Base-by-base conservation (phyloP, 2,797 vertebrate genomes). In the Schizopygopsis pylzovi region DNA sequence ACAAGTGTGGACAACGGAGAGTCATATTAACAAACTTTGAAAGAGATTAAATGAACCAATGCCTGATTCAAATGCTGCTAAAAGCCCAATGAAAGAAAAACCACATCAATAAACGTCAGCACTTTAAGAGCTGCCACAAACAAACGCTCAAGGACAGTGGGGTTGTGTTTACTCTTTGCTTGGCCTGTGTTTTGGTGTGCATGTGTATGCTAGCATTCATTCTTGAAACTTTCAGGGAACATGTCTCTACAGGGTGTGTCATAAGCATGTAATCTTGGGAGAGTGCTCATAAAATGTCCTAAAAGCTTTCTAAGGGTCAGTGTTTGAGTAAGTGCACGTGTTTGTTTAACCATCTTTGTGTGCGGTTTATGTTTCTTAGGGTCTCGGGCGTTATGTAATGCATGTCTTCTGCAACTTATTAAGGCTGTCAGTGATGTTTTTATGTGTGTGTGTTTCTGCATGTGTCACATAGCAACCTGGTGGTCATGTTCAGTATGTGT, bases 51-150 rank as follows among this genome's bases (percentile, higher is more conserved):
- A 92, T 89, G 87, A 93, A 93, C 78, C 12, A 76, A 67, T 88
- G 83, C 52, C 77, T 70, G 71, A 87, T 85, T 87, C 93, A 95
- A 95, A 95, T 94, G 92, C 93, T 93, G 89, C 92, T 95, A 94
- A 96, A 95, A 95, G 94, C 93, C 90, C 91, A 92, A 93, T 95
- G 95, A 94, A 95, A 95, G 91, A 83, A 92, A 93, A 90, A 91
- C 90, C 77, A 20, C 75, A 85, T 89, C 91, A 91, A 94, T 96
- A 96, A 95, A 95, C 41, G 91, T 94, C 93, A 91, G 90, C 67
- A 89, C 89, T 92, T 93, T 89, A 92, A 93, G 25, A 78, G 76
- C 79, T 81, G 76, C 20, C 83, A 78, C 83, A 82, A 87, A 85
- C 79, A 89, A 89, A 83, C 6, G 28, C 73, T 90, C 81, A 37